phyloP scores from a whole-genome alignment of 2,113 vertebrate species.

The Urocitellus parryii region DNA sequence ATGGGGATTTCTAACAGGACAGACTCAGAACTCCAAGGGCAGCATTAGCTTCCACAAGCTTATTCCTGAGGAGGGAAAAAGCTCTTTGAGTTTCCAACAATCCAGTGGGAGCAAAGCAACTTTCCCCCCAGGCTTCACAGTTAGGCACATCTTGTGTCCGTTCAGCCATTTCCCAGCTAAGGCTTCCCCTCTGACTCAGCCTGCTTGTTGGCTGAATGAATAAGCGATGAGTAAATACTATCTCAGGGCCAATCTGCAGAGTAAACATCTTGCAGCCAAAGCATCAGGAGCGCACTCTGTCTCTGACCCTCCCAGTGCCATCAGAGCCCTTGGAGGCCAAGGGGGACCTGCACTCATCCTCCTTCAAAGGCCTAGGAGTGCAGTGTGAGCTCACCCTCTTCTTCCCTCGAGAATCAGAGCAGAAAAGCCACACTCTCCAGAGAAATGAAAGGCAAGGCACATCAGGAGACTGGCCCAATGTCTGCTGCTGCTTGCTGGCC shows the following conservation, averaged over 20 bases:
- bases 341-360: background rate
- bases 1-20: background rate
- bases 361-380: background rate
- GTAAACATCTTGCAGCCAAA: background rate
- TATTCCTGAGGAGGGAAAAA: background rate
- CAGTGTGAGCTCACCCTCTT: accelerated
- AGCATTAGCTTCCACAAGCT: background rate
- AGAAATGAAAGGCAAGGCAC: background rate
- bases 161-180: background rate
- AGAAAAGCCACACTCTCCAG: background rate
- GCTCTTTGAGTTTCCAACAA: background rate
- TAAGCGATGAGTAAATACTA: background rate
- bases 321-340: background rate
- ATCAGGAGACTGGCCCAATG: background rate
- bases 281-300: too few relatives aligned
- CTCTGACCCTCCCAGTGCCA: background rate
- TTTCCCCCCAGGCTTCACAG: background rate
- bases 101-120: background rate
- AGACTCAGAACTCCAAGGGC: background rate
- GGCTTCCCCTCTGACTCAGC: background rate
- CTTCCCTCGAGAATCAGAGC: background rate
- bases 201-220: background rate
- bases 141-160: background rate
- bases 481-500: background rate
- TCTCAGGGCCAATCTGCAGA: background rate